Evolutionary conservation across 2,888 invertebrate genomes (phyloP), one percentile per base, ranked within the genome.

Genomic region (Geotrupes spiniger): DNA sequence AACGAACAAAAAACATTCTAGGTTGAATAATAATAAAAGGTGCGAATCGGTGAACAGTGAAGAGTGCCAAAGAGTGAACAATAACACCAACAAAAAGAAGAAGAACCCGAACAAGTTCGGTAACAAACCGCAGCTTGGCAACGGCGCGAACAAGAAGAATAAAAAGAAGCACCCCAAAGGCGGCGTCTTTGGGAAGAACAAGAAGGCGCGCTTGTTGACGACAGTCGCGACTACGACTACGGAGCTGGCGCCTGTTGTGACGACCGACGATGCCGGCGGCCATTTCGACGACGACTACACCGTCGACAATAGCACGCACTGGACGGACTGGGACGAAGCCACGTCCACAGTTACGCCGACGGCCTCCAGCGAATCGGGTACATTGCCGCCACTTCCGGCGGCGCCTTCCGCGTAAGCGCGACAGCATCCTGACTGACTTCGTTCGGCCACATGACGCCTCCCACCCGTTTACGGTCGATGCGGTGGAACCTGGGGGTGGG

Each of bases 161-260:
- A 21, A 21, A 75, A 66, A 72, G 72, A 66, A 73, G 76, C 63
- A 76, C 75, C 63, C 75, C 64, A 62, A 52, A 73, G 76, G 72
- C 72, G 62, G 46, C 15, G 41, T 38, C 36, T 37, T 50, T 21
- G 43, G 46, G 74, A 73, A 75, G 68, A 74, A 62, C 73, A 74
- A 59, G 73, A 74, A 64, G 33, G 39, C 45, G 27, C 42, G 50
- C 12, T 27, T 36, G 26, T 27, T 42, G 15, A 42, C 33, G 48
- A 74, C 76, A 59, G 76, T 78, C 54, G 75, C 76, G 58, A 75
- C 75, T 59, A 62, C 65, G 21, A 60, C 61, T 39, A 76, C 75
- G 61, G 74, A 74, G 60, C 67, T 72, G 57, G 72, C 73, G 62
- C 76, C 77, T 63, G 76, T 76, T 65, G 76, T 78, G 61, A 76